Evolutionary conservation across 2,888 invertebrate species (phyloP), one percentile per base, ranked within the genome.

Genomic region (Drosophila fungiperda): DNA sequence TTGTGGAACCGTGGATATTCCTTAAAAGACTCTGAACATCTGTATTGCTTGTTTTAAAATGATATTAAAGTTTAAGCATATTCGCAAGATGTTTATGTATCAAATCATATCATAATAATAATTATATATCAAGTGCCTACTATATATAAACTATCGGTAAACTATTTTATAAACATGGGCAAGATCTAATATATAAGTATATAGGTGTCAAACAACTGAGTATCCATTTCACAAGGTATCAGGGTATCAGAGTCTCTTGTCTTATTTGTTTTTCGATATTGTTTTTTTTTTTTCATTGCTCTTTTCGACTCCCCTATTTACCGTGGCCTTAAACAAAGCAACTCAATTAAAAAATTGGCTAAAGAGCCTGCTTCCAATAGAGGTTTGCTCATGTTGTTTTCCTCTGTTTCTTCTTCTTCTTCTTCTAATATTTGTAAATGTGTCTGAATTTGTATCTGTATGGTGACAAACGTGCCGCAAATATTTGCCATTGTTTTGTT

Each of bases 401-500:
- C 38, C 32, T 7, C 42, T 20, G 42, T 20, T 42, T 63, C 32
- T 17, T 35, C 40, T 23, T 15, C 26, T 26, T 26, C 35, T 1
- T 63, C 32, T 11, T n/a, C 45, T 23, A 17, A 11, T 36, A 7
- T 63, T 33, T 40, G 23, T 20, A 7, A 26, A 38, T 40, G 29
- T 58, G 11, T 38, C 9, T 33, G 53, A 40, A 5, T 53, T 20
- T 40, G 17, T 57, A 20, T 65, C 8, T 49, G 26, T 63, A 33
- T 65, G 40, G 66, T 54, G 68, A 76, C 83, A 71, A 76, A 65
- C 42, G 68, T 71, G 69, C 73, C 79, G 83, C 87, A 87, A 85
- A 84, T 87, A 87, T 85, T 85, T 87, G 78, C 75, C 72, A 83
- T 73, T 78, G 72, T 70, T 73, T 69, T 71, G 69, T 45, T 78